Conservation (phyloP, 2,888 invertebrate genomes). For the Eristalis tenax region DNA sequence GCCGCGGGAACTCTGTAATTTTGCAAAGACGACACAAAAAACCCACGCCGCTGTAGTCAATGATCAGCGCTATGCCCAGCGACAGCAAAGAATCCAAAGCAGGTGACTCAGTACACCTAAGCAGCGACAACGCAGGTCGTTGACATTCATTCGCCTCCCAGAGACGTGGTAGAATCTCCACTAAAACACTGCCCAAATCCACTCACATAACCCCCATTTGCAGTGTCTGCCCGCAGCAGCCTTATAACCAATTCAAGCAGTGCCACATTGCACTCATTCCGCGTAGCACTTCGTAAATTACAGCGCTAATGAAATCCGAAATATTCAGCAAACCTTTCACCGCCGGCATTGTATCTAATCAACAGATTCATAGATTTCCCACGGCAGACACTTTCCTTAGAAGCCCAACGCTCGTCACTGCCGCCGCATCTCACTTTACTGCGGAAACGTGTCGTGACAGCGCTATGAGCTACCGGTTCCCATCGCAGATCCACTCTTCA, state of each 20-base stretch:
- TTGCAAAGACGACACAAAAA: no score
- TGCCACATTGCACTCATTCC: not conserved
- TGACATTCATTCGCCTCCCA: not conserved
- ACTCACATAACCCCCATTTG: not conserved
- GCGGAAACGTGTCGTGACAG: slow-evolving; percentile 6
- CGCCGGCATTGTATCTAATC: not conserved
- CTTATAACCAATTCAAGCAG: not conserved
- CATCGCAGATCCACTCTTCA: not conserved
- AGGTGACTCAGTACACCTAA: no score
- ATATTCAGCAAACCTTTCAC: not conserved
- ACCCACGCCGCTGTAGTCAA: no score
- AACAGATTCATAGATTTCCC: slow-evolving; percentile 8
- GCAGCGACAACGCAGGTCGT: not conserved
- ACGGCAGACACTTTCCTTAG: slow-evolving; percentile 1
- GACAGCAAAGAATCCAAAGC: no score
- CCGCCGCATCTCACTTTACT: slow-evolving; percentile 4
- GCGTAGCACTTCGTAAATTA: not conserved
- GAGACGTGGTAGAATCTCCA: not conserved
- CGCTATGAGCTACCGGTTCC: slow-evolving; percentile 19
- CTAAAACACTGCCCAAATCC: not conserved
- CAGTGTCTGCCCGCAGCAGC: not conserved
- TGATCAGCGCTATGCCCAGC: no score
- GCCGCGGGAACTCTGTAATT: no score
- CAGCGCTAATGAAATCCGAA: not conserved
- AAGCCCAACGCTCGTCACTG: not conserved